These are phyloP conservation scores for Antechinus stuartii DNA, from an alignment of 2,113 vertebrate genomes.

Conservation along the genomic window DNA sequence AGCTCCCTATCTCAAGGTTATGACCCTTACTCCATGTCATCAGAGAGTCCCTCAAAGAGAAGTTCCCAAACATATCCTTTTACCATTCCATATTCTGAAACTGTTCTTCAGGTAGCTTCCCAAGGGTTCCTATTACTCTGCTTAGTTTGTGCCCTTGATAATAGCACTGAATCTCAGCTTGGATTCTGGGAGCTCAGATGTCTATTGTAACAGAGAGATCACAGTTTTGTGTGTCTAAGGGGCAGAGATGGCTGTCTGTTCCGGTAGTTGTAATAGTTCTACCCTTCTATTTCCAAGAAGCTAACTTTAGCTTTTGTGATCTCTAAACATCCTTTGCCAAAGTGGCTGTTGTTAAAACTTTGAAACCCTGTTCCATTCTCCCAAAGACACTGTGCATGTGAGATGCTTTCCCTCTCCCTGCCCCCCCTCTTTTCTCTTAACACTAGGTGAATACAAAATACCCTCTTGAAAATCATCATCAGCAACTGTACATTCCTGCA, in stretches of 20 bases:
- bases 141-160: background rate
- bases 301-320: background rate
- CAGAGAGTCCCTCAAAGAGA: background rate
- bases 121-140: background rate
- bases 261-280: rapidly evolving
- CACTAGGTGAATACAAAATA: conserved; percentile 31
- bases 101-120: background rate
- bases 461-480: conserved; percentile 27
- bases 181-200: background rate
- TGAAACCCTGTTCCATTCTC: background rate
- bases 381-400: background rate
- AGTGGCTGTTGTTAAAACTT: rapidly evolving
- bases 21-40: background rate
- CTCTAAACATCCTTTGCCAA: background rate
- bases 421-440: conserved; percentile 33
- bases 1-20: background rate
- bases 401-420: background rate
- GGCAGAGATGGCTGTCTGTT: background rate
- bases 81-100: background rate
- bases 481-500: background rate
- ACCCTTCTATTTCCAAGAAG: background rate
- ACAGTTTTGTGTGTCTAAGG: background rate
- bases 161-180: background rate
- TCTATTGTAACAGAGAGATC: background rate
- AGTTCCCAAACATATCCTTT: background rate